A percentile compares a stretch with the other conserved stretches of the same genome.
phyloP scores from a whole-genome alignment of 1,140 invertebrate species.

The Belonocnema kinseyi region DNA sequence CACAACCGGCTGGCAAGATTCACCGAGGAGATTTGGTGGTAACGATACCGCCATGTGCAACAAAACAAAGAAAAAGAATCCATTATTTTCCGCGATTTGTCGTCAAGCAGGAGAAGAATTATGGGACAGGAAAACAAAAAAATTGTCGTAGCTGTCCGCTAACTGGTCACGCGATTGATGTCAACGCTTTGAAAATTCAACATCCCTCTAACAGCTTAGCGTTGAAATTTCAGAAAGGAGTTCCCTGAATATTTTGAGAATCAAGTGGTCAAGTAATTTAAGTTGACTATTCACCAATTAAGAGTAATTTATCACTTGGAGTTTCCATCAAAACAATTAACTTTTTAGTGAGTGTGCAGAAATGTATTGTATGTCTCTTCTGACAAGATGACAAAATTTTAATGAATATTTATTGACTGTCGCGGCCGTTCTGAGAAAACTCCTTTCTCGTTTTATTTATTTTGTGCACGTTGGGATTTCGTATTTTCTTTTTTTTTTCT shows the following conservation, averaged over 20 bases:
- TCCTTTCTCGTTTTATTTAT: background rate
- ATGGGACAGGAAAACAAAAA: slow-evolving; percentile 42
- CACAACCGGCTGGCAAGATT: slow-evolving; percentile 52
- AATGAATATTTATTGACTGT: background rate
- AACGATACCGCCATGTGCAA: slow-evolving; percentile 58
- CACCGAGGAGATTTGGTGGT: slow-evolving; percentile 57
- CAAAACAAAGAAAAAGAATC: slow-evolving; percentile 57
- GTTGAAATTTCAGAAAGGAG: slow-evolving; percentile 62
- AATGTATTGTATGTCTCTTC: slow-evolving; percentile 4
- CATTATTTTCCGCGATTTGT: slow-evolving; percentile 67
- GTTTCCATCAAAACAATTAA: slow-evolving; percentile 14
- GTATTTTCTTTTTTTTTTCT: background rate
- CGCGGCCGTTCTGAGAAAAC: background rate
- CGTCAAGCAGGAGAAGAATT: slow-evolving; percentile 57
- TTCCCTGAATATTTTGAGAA: slow-evolving; percentile 40
- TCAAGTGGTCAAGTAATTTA: slow-evolving; percentile 3
- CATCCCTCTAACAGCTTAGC: slow-evolving; percentile 61
- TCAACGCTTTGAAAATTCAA: slow-evolving; percentile 56
- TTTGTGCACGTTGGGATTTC: background rate
- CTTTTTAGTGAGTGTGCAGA: background rate
- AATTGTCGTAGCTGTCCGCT: slow-evolving; percentile 58
- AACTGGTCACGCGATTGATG: slow-evolving; percentile 62
- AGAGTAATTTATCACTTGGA: slow-evolving; percentile 1
- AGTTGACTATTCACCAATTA: background rate
- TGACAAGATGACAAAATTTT: background rate